phyloP scores from a whole-genome alignment of 2,888 invertebrate species.

The Nomada hirtipes region DNA sequence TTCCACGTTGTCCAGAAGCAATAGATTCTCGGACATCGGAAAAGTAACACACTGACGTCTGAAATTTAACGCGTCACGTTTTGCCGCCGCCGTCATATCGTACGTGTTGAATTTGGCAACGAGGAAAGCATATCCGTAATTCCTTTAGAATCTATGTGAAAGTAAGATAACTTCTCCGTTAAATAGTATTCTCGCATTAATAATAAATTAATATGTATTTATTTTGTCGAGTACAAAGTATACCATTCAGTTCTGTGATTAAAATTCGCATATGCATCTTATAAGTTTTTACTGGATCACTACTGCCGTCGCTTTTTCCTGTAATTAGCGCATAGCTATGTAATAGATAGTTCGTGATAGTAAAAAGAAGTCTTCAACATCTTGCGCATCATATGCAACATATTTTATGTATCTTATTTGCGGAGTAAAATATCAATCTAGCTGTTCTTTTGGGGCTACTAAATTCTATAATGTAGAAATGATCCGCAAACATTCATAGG shows the following conservation, averaged over 20 bases:
- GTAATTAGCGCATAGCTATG: too few relatives aligned
- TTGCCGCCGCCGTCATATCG: constrained; percentile 30
- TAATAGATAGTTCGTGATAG: too few relatives aligned
- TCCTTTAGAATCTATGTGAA: not conserved
- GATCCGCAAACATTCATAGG: not conserved
- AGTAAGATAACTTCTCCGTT: not conserved
- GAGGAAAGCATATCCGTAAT: constrained; percentile 23
- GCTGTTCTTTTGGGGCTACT: too few relatives aligned
- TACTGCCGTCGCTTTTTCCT: too few relatives aligned
- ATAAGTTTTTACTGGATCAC: too few relatives aligned
- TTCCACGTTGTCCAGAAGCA: constrained; percentile 51
- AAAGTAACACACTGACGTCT: constrained; percentile 10
- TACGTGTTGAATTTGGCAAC: constrained; percentile 32
- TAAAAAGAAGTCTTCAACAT: too few relatives aligned
- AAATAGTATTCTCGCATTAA: not conserved
- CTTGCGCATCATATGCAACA: too few relatives aligned
- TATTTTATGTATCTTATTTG: too few relatives aligned
- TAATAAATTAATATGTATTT: not conserved
- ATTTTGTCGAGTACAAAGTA: not conserved
- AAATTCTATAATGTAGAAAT: too few relatives aligned
- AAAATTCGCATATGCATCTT: too few relatives aligned
- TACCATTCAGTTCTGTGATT: too few relatives aligned
- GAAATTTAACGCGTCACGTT: constrained; percentile 40
- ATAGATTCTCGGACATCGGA: constrained; percentile 47
- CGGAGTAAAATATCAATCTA: too few relatives aligned